A percentile compares a stretch with the other conserved stretches of the same genome.
phyloP scores from a whole-genome alignment of 1,140 invertebrate genomes.

The Lucilia cuprina region DNA sequence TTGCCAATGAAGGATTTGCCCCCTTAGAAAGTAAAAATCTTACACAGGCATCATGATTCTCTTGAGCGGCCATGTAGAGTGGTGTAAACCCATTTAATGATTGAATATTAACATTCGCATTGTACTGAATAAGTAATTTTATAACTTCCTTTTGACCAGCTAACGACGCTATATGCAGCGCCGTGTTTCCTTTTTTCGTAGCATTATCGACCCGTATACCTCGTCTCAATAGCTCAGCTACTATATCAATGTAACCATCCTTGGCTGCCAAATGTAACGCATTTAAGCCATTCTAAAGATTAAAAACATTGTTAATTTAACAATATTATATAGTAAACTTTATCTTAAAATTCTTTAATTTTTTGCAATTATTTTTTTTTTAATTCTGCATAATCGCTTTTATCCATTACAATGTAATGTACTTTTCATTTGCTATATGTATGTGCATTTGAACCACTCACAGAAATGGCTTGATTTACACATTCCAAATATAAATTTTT shows the following conservation, averaged over 20 bases:
- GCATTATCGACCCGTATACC: constrained; percentile 94
- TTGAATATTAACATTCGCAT: constrained; percentile 95
- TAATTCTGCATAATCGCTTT: too few relatives aligned
- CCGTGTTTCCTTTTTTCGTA: constrained; percentile 99
- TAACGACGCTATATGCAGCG: constrained; percentile 98
- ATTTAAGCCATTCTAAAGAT: constrained; percentile 90
- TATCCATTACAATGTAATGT: too few relatives aligned
- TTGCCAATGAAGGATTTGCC: constrained; percentile 95
- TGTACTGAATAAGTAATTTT: constrained; percentile 84
- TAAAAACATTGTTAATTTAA: too few relatives aligned
- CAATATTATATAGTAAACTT: too few relatives aligned
- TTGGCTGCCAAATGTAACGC: constrained; percentile 97
- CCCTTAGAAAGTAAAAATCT: constrained; percentile 90
- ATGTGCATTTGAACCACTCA: too few relatives aligned
- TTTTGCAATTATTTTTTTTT: too few relatives aligned
- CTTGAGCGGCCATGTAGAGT: constrained; percentile 98
- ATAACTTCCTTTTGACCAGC: constrained; percentile 96
- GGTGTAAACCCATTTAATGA: constrained; percentile 98
- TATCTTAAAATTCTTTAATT: too few relatives aligned
- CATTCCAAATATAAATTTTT: too few relatives aligned
- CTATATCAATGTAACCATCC: constrained; percentile 95
- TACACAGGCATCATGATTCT: constrained; percentile 96
- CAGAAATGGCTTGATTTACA: too few relatives aligned
- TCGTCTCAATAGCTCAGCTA: constrained; percentile 87
- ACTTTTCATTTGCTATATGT: too few relatives aligned